phyloP scores from a whole-genome alignment of 2,113 vertebrate species.

The Cottus gobio region DNA sequence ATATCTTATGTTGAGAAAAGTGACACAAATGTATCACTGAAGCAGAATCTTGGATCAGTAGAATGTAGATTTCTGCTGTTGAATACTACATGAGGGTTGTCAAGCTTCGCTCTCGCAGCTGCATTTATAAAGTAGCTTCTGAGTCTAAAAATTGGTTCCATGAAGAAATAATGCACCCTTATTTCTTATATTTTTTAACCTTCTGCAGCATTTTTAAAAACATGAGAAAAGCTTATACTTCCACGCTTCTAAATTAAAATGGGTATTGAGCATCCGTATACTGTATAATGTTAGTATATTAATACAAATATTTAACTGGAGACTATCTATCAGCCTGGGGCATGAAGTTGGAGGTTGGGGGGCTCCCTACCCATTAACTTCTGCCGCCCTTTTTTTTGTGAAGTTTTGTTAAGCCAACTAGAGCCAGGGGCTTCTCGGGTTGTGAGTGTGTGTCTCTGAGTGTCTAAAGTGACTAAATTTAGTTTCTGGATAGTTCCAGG shows the following conservation, averaged over 20 bases:
- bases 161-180: slow-evolving; percentile 7
- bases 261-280: background rate
- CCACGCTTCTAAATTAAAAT: background rate
- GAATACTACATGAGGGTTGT: slow-evolving; percentile 12
- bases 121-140: slow-evolving; percentile 8
- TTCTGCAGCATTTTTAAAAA: slow-evolving; percentile 1
- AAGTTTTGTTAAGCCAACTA: no score
- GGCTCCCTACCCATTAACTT: no score
- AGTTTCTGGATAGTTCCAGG: background rate
- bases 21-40: background rate
- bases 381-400: no score
- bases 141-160: background rate
- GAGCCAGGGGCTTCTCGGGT: background rate
- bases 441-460: no score
- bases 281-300: no score
- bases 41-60: slow-evolving; percentile 1
- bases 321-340: no score
- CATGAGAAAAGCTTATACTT: background rate
- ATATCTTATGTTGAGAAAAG: background rate
- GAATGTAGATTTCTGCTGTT: slow-evolving; percentile 5
- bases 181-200: background rate
- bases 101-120: slow-evolving; percentile 2
- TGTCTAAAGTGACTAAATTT: background rate
- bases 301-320: no score
- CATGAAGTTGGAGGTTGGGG: no score